Evolutionary conservation across 2,797 vertebrate species (phyloP), one percentile per base, ranked within the genome.

Genomic region (Hozukius guyotensis): DNA sequence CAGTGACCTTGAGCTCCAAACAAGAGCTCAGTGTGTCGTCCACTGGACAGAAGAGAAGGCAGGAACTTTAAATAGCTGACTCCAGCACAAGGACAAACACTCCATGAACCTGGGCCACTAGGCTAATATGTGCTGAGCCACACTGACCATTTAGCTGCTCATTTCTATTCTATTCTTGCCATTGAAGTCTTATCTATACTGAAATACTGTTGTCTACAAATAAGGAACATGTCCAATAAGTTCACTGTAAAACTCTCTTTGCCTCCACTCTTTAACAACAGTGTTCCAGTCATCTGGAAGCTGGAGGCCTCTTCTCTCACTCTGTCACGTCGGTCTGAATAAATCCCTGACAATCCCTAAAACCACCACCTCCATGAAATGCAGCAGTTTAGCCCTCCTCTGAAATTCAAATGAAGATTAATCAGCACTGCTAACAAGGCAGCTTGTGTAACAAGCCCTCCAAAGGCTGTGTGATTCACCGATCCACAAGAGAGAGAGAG

Each of bases 361-460:
- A 81, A 81, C 74, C 79, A 68, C 46, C 56, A 67, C 65, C 25
- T 75, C 78, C 65, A 81, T 88, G 88, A 90, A 89, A 91, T 82
- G 80, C 85, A 59, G 87, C 76, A 77, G 74, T 78, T 89, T 49
- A 85, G 72, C 52, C 55, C 77, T 85, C 46, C 64, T 89, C 85
- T 90, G 77, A 91, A 92, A 92, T 90, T 85, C 83, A 90, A 87
- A 95, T 94, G 87, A 91, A 94, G 93, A 93, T 94, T 89, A 91
- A 92, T 93, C 82, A 86, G 82, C 81, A 72, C 57, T 77, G 84
- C 82, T 92, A 91, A 92, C 74, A 66, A 91, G 88, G 82, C 82
- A 60, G 76, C 75, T 78, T 36, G 61, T 67, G 87, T 85, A 88
- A 85, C 86, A 78, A 86, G 57, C 77, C 56, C 75, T 80, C 72